phyloP scores from a whole-genome alignment of 2,113 vertebrate genomes.

The Thinocorus orbignyianus region DNA sequence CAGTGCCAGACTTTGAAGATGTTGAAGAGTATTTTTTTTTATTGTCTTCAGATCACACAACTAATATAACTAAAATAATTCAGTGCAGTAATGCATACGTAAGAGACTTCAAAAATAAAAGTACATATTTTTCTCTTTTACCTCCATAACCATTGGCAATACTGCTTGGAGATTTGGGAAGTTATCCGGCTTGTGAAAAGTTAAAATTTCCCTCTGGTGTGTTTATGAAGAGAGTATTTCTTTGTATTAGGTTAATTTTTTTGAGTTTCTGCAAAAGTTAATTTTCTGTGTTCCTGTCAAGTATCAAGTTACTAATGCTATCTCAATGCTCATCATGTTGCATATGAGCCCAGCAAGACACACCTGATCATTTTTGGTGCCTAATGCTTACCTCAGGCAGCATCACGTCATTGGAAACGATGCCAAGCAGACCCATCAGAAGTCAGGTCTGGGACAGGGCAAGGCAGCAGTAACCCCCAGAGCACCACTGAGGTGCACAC shows the following conservation, averaged over 20 bases:
- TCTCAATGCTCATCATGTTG: not conserved
- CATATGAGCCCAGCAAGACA: not conserved
- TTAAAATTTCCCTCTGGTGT: not conserved
- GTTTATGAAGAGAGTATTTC: not conserved
- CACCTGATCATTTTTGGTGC: not conserved
- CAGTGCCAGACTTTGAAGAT: too few species aligned
- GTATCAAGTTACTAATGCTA: not conserved
- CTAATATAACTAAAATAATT: not conserved
- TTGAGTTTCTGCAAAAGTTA: not conserved
- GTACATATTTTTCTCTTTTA: not conserved
- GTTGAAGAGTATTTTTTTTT: too few species aligned
- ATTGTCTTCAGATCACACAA: too few species aligned
- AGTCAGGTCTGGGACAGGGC: not conserved
- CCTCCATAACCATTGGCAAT: not conserved
- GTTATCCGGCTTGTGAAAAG: not conserved
- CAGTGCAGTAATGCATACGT: not conserved
- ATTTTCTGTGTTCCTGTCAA: not conserved
- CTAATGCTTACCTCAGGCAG: not conserved
- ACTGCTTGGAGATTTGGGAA: not conserved
- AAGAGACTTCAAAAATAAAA: not conserved
- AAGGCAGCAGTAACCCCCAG: not conserved
- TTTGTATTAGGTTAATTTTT: not conserved
- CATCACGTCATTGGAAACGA: rapidly evolving
- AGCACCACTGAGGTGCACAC: not conserved
- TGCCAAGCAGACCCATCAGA: not conserved